Evolutionary conservation across 2,113 vertebrate genomes (phyloP).

Genomic region (Ovis aries): ARS-UI_Ramb_v3.0 NC_056065.1:31256501-31257000

Average conservation of each 20-base stretch:
- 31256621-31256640: not conserved
- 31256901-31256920: not conserved
- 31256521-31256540: not conserved
- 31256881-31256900: not conserved
- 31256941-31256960: not conserved
- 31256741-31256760: not conserved
- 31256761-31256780: not conserved
- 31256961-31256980: not conserved
- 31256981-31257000: not conserved
- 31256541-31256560: not conserved
- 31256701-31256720: not conserved
- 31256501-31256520: not conserved
- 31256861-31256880: not conserved
- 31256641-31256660: not conserved
- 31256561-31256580: not conserved
- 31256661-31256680: not conserved
- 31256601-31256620: not conserved
- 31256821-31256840: not conserved
- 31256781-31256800: not conserved
- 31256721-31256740: not conserved
- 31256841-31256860: not conserved
- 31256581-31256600: not conserved
- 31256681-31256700: not conserved
- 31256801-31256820: not conserved
- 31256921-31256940: not conserved